Conservation (phyloP, 2,888 invertebrate species). For the Balanococcus diminutus region DNA sequence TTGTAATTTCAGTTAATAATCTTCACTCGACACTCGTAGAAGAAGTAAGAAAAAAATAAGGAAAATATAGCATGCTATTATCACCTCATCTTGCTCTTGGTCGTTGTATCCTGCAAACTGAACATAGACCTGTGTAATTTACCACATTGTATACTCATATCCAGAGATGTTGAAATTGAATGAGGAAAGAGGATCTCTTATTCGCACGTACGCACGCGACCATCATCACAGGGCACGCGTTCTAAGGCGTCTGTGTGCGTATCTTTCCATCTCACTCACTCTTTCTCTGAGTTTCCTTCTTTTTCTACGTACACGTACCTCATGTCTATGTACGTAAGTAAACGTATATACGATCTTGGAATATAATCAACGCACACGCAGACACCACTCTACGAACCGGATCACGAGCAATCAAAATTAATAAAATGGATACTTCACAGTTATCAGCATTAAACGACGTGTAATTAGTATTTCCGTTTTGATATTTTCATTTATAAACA, state of each 20-base stretch:
- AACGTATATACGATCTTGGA: neutral
- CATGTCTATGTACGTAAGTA: neutral
- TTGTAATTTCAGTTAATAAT: neutral
- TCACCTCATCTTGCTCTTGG: too few species aligned
- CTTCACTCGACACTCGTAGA: neutral
- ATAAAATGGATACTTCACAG: conserved; percentile 20
- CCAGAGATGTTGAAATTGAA: neutral
- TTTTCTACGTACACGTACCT: neutral
- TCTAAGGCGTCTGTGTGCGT: neutral
- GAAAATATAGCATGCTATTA: neutral
- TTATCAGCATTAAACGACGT: conserved; percentile 43
- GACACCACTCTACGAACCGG: neutral
- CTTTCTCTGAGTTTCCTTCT: neutral
- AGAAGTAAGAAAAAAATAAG: neutral
- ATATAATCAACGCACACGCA: neutral
- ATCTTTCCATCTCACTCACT: neutral
- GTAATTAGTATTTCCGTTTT: conserved; percentile 45
- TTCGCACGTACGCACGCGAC: neutral
- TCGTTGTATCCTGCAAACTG: neutral
- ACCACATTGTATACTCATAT: neutral
- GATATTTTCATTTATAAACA: conserved; percentile 26
- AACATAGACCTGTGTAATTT: too few species aligned
- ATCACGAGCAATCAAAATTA: conserved; percentile 30
- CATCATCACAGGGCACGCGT: neutral
- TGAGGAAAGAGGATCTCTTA: neutral